phyloP scores from a whole-genome alignment of 92 coral and sea anemone species.

The Epizoanthus stellaris region DNA sequence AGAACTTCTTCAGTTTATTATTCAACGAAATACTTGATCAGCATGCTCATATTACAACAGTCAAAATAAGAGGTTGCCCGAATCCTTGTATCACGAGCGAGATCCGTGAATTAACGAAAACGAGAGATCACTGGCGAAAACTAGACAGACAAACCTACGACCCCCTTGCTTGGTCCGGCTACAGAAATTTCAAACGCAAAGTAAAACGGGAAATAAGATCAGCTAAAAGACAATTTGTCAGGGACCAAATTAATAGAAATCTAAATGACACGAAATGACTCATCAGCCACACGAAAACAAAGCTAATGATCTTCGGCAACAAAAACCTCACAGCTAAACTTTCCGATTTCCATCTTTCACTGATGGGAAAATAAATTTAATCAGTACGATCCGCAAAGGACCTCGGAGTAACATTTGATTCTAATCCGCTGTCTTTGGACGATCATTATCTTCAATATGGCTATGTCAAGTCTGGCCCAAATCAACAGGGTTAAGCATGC shows the following conservation, averaged over 20 bases:
- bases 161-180: conserved; percentile 47
- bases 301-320: not conserved
- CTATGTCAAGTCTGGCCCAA: no score
- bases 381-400: not conserved
- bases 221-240: conserved; percentile 27
- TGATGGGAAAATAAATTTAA: not conserved
- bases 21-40: conserved; percentile 54
- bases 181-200: conserved; percentile 46
- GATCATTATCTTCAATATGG: not conserved
- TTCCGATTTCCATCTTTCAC: not conserved
- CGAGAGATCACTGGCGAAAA: conserved; percentile 53
- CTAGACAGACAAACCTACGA: conserved; percentile 42
- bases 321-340: not conserved
- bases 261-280: not conserved
- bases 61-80: conserved; percentile 20
- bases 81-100: conserved; percentile 43
- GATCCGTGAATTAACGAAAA: conserved; percentile 22
- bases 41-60: conserved; percentile 52
- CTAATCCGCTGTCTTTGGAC: not conserved
- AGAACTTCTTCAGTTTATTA: conserved; percentile 44
- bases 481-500: no score
- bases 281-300: not conserved
- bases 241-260: conserved; percentile 1
- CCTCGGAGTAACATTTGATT: not conserved
- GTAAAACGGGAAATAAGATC: conserved; percentile 44